Percentiles rank a stretch among this genome's conserved stretches.
Evolutionary conservation across 2,888 invertebrate genomes (phyloP).

Genomic region (Hybos culiciformis): DNA sequence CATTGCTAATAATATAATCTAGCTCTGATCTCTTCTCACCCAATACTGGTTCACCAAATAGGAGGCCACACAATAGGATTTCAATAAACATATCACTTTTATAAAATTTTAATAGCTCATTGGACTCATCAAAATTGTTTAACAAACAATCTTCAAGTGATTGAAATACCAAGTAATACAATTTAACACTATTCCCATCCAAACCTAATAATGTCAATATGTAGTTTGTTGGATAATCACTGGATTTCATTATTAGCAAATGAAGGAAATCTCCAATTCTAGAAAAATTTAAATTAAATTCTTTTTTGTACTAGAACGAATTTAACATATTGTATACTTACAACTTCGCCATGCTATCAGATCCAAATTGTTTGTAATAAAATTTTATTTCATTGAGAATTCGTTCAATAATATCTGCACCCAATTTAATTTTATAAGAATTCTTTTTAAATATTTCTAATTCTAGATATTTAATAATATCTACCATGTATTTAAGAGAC

Average conservation of each 20-base stretch:
- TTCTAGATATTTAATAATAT: not conserved
- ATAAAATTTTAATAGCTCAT: not conserved
- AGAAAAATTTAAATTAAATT: not conserved
- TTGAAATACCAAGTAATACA: not conserved
- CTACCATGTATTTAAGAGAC: not conserved
- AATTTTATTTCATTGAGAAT: not conserved
- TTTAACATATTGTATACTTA: not conserved
- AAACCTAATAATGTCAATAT: conserved; percentile 4
- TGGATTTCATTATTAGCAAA: not conserved
- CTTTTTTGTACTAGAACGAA: not conserved
- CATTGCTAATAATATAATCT: conserved; percentile 15
- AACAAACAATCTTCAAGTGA: not conserved
- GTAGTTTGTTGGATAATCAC: not conserved
- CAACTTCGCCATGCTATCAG: not conserved
- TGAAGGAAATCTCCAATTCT: not conserved
- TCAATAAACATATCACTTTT: conserved; percentile 1
- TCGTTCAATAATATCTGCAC: not conserved
- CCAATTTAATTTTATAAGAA: not conserved
- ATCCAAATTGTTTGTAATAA: conserved; percentile 1
- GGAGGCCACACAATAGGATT: conserved; percentile 16
- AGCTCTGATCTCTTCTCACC: conserved; percentile 23
- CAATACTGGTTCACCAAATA: conserved; percentile 19
- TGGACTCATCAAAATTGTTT: not conserved
- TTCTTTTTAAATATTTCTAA: not conserved
- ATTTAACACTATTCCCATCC: not conserved